A percentile compares a stretch with the other conserved stretches of the same genome.
These are phyloP conservation scores for Tylochromis polylepis DNA, from an alignment of 2,113 vertebrate genomes.

Conservation along the genomic window DNA sequence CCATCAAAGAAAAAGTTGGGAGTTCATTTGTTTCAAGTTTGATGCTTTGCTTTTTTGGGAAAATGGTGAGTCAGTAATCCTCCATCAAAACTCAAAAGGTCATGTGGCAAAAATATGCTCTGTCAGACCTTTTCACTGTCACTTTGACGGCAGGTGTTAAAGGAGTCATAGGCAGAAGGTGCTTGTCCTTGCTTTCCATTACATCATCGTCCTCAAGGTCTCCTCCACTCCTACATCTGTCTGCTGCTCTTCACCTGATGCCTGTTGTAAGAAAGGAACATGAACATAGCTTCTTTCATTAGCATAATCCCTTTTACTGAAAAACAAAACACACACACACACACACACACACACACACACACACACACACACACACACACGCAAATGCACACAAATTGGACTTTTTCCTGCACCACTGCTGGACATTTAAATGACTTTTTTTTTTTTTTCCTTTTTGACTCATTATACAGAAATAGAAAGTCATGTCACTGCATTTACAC, in stretches of 20 bases:
- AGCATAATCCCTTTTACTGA: background rate
- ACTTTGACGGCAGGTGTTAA: background rate
- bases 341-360: background rate
- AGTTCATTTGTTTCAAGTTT: background rate
- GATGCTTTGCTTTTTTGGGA: background rate
- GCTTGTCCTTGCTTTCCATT: background rate
- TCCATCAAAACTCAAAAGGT: background rate
- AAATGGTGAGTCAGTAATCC: background rate
- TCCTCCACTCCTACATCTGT: background rate
- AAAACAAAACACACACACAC: background rate
- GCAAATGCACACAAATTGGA: background rate
- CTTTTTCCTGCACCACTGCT: background rate
- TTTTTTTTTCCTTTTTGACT: background rate
- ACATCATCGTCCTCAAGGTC: background rate
- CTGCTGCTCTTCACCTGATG: constrained; percentile 51
- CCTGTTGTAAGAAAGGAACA: constrained; percentile 29
- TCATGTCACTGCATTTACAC: background rate
- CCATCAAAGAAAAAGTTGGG: background rate
- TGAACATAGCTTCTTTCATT: background rate
- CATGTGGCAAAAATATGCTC: background rate
- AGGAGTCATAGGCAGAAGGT: background rate
- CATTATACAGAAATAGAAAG: background rate
- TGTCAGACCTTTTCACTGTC: background rate
- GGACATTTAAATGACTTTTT: background rate
- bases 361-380: too few species aligned